Evolutionary conservation across 2,888 invertebrate genomes (phyloP).

Genomic region (Nomada lathburiana): DNA sequence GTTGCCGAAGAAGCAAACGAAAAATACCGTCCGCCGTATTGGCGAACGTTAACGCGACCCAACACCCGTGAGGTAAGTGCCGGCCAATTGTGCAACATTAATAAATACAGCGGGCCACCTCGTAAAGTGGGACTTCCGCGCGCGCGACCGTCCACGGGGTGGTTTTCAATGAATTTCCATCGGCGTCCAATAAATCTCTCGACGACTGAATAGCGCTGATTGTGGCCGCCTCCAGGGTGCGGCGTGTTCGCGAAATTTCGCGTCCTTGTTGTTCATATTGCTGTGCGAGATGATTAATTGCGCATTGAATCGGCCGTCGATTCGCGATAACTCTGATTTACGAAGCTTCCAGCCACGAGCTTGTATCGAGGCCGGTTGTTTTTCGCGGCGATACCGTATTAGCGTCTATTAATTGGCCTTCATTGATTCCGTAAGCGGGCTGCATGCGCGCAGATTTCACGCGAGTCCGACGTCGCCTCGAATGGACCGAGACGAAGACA

Average conservation of each 20-base stretch:
- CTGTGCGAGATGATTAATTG: conserved; percentile 48
- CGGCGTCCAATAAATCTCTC: conserved; percentile 49
- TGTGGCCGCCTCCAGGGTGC: conserved; percentile 26
- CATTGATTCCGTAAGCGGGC: conserved; percentile 1
- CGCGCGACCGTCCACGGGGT: neutral
- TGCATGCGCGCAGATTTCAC: neutral
- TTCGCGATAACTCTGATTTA: conserved; percentile 41
- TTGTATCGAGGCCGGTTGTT: neutral
- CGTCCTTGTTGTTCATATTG: conserved; percentile 30
- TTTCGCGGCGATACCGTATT: neutral
- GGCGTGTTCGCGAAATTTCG: conserved; percentile 37
- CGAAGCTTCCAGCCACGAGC: neutral
- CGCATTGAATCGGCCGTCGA: conserved; percentile 36
- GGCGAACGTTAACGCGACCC: too few species aligned
- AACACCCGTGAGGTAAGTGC: too few species aligned
- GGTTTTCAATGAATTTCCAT: conserved; percentile 17
- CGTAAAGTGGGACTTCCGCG: neutral
- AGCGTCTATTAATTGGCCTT: conserved; percentile 11
- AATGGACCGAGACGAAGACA: too few species aligned
- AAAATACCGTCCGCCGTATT: neutral
- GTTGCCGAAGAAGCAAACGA: neutral
- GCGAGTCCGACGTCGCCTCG: too few species aligned
- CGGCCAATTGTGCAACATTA: too few species aligned
- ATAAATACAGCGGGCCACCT: neutral
- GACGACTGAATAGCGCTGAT: conserved; percentile 53